Percentiles rank a stretch among this genome's conserved stretches.
phyloP scores from a whole-genome alignment of 2,888 invertebrate species.

The Chydorus sphaericus region DNA sequence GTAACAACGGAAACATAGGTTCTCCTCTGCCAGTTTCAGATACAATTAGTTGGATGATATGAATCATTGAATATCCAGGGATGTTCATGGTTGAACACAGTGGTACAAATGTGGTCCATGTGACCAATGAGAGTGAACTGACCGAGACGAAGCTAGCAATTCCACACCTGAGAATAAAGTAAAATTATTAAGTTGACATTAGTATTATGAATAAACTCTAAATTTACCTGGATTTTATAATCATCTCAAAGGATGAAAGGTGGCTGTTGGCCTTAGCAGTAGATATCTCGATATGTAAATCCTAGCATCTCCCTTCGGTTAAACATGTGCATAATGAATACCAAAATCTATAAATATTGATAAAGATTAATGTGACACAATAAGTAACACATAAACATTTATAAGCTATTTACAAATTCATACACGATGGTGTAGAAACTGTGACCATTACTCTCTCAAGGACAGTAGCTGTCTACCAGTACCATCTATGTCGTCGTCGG shows the following conservation, averaged over 20 bases:
- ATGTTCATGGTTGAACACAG: constrained; percentile 96
- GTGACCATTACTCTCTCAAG: too few relatives aligned
- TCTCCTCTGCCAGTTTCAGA: constrained; percentile 99
- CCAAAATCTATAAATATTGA: too few relatives aligned
- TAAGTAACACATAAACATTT: too few relatives aligned
- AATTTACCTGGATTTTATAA: constrained; percentile 84
- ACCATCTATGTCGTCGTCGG: too few relatives aligned
- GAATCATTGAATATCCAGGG: constrained; percentile 98
- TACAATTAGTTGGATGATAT: constrained; percentile 96
- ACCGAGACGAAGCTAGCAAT: constrained; percentile 91
- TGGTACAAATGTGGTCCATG: constrained; percentile 95
- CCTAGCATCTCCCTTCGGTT: too few relatives aligned
- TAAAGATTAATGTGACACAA: too few relatives aligned
- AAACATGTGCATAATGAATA: too few relatives aligned
- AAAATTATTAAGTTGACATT: constrained; percentile 10
- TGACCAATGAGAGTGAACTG: constrained; percentile 94
- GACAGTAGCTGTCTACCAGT: too few relatives aligned
- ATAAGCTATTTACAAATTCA: too few relatives aligned
- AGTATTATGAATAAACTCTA: not conserved
- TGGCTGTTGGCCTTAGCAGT: constrained; percentile 95
- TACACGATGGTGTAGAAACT: too few relatives aligned
- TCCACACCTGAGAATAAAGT: constrained; percentile 80
- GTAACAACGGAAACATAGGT: constrained; percentile 87
- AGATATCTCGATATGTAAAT: constrained; percentile 94
- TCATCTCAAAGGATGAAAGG: constrained; percentile 98